These are phyloP conservation scores for Lepus timidus DNA, from an alignment of 2,113 vertebrate species.

Conservation along the genomic window DNA sequence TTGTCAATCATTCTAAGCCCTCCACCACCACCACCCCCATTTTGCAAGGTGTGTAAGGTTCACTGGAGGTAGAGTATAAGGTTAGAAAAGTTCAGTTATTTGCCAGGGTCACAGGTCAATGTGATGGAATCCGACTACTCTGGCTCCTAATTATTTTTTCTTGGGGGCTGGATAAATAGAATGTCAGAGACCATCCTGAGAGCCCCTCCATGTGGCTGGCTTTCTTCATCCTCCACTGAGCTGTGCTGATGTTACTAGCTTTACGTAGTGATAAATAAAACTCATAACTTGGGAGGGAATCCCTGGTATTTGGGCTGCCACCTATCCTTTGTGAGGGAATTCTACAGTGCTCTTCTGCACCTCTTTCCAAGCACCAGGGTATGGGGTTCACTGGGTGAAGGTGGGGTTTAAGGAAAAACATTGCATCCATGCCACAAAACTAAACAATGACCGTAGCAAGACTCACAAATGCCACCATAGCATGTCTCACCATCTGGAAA, in stretches of 20 bases:
- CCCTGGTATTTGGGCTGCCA: neutral
- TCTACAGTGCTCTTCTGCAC: neutral
- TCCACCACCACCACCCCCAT: neutral
- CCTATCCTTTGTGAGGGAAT: neutral
- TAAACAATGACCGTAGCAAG: neutral
- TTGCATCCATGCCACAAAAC: neutral
- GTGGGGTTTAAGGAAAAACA: neutral
- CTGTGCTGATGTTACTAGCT: neutral
- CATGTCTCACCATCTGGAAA: neutral
- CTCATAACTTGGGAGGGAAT: neutral
- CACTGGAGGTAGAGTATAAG: neutral
- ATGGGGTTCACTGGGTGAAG: too few relatives aligned
- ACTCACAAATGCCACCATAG: neutral
- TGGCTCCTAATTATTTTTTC: neutral
- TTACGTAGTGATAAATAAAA: neutral
- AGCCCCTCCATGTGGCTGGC: neutral
- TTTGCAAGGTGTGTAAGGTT: neutral
- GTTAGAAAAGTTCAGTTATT: neutral
- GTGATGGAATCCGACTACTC: neutral
- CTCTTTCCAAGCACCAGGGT: neutral
- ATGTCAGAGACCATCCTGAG: neutral
- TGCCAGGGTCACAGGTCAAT: neutral
- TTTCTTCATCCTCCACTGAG: neutral
- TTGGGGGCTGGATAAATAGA: neutral
- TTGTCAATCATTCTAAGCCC: neutral